Conservation (phyloP, 2,888 invertebrate species). For the Palloptera scutellata region DNA sequence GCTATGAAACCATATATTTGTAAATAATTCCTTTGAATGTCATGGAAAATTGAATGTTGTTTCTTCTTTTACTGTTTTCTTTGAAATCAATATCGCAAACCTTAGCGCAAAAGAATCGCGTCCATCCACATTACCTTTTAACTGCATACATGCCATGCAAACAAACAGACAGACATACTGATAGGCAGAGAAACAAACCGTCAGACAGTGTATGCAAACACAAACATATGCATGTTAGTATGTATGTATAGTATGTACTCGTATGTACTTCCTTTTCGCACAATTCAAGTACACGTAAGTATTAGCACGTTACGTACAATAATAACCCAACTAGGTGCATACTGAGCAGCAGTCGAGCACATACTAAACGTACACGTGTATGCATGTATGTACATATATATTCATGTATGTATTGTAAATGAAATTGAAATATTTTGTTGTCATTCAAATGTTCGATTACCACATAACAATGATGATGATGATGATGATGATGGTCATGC, state of each 20-base stretch:
- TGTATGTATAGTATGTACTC: no score
- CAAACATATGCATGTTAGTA: no score
- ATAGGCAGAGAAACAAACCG: no score
- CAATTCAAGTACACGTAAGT: background rate
- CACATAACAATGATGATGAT: constrained; percentile 20
- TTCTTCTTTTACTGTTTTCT: background rate
- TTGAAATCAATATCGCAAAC: background rate
- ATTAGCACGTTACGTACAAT: background rate
- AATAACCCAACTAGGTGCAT: background rate
- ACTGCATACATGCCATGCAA: no score
- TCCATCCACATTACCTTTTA: no score
- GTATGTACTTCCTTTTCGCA: background rate
- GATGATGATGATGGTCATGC: constrained; percentile 14
- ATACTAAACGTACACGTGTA: background rate
- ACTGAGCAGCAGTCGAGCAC: background rate
- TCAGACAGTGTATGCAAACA: no score
- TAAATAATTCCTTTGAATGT: background rate
- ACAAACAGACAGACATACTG: no score
- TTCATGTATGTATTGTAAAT: background rate
- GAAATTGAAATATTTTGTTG: constrained; percentile 18
- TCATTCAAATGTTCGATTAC: constrained; percentile 26
- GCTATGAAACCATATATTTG: background rate
- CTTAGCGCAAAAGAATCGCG: background rate
- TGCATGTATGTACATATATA: background rate
- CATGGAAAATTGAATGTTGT: constrained; percentile 1